Percentiles rank a stretch among this genome's conserved stretches.
These are phyloP conservation scores for Aporophyla lueneburgensis DNA, from an alignment of 2,888 invertebrate species.

Conservation along the genomic window DNA sequence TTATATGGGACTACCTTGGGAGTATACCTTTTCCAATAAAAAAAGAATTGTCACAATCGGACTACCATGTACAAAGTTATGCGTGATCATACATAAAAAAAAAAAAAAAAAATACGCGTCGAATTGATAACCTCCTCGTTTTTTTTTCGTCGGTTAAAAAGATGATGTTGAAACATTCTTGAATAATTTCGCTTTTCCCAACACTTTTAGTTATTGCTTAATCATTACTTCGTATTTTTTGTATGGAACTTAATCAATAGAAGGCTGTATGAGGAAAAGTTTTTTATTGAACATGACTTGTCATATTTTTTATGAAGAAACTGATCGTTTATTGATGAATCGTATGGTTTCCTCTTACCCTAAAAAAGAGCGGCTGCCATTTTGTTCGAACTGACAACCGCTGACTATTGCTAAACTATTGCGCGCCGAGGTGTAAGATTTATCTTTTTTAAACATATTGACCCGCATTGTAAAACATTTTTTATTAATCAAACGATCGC, in stretches of 20 bases:
- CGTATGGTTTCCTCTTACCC: not conserved
- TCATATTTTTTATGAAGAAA: constrained; percentile 15
- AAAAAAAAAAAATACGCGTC: no score
- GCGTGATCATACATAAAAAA: no score
- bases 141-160: no score
- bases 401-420: not conserved
- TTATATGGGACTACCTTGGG: no score
- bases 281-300: constrained; percentile 10
- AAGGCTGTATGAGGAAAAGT: not conserved
- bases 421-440: not conserved
- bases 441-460: not conserved
- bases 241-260: not conserved
- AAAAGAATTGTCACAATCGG: no score
- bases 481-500: not conserved
- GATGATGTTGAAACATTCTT: not conserved
- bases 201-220: not conserved
- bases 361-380: not conserved
- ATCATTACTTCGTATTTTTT: not conserved
- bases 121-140: no score
- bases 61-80: no score
- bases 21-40: no score
- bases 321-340: constrained; percentile 7
- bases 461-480: not conserved
- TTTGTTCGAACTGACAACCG: not conserved
- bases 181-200: not conserved